Conservation (phyloP, 2,113 vertebrate species). For the Ramphastos sulfuratus region DNA sequence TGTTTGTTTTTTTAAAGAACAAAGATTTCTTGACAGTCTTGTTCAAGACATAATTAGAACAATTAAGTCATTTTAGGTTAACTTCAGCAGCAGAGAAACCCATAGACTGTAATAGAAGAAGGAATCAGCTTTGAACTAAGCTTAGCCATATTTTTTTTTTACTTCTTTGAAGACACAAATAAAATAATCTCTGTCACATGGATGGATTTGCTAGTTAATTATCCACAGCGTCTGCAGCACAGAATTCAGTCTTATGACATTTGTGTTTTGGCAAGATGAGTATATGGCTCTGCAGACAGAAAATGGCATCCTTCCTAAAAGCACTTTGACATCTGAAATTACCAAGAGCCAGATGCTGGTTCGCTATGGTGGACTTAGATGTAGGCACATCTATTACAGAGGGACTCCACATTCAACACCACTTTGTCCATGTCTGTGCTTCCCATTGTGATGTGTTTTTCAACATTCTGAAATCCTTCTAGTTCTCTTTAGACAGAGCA, state of each 20-base stretch:
- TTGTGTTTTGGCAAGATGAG: neutral
- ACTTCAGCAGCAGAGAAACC: conserved; percentile 1
- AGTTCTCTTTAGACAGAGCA: neutral
- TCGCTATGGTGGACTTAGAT: neutral
- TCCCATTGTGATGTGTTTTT: neutral
- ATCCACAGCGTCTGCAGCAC: conserved; percentile 17
- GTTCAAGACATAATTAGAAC: conserved; percentile 33
- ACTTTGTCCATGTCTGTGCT: neutral
- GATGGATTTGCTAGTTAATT: conserved; percentile 41
- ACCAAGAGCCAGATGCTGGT: neutral
- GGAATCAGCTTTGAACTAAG: conserved; percentile 42
- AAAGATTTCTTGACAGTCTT: neutral
- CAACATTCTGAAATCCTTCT: neutral
- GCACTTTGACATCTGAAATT: neutral
- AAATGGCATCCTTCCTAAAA: neutral
- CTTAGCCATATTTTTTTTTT: conserved; percentile 2
- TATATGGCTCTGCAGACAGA: neutral
- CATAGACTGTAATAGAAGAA: neutral
- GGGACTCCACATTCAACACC: neutral
- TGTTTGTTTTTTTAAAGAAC: neutral
- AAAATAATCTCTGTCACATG: conserved; percentile 38
- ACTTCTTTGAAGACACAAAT: conserved; percentile 31
- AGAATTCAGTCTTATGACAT: neutral
- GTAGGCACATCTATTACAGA: neutral
- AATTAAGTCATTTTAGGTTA: conserved; percentile 41